These are phyloP conservation scores for Hoplias malabaricus DNA, from an alignment of 2,113 vertebrate genomes.

Conservation along the genomic window DNA sequence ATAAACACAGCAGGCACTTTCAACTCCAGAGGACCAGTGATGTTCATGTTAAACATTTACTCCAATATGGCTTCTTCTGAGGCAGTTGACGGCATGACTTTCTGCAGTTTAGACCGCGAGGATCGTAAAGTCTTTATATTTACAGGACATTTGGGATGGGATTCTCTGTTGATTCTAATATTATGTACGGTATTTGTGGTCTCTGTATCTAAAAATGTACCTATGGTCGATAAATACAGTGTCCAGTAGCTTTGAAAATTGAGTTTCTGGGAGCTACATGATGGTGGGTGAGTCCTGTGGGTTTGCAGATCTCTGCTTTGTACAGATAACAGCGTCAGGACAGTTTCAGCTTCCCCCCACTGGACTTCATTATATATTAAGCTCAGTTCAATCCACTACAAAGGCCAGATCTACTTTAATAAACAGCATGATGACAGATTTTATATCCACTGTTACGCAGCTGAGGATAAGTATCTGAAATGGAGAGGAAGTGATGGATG, in stretches of 20 bases:
- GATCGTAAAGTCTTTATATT: too few relatives aligned
- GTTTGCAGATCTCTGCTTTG: background rate
- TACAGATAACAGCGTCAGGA: background rate
- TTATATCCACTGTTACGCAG: background rate
- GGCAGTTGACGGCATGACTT: background rate
- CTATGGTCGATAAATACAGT: background rate
- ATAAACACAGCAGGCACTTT: background rate
- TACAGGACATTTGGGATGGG: too few relatives aligned
- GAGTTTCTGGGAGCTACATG: background rate
- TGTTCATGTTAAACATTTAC: slow-evolving; percentile 7
- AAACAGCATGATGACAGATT: slow-evolving; percentile 3
- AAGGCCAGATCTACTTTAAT: slow-evolving; percentile 5
- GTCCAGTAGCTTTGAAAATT: background rate
- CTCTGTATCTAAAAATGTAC: background rate
- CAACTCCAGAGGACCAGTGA: background rate
- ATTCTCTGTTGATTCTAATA: too few relatives aligned
- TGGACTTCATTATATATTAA: background rate
- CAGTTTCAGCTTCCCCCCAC: background rate
- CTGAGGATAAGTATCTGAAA: background rate
- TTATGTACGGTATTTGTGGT: too few relatives aligned
- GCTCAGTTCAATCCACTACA: background rate
- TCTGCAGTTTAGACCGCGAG: background rate
- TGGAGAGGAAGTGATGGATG: background rate
- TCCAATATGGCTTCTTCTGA: background rate
- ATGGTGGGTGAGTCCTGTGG: background rate